These are phyloP conservation scores for Xenopus petersii DNA, from an alignment of 2,797 vertebrate species.

Conservation along the genomic window DNA sequence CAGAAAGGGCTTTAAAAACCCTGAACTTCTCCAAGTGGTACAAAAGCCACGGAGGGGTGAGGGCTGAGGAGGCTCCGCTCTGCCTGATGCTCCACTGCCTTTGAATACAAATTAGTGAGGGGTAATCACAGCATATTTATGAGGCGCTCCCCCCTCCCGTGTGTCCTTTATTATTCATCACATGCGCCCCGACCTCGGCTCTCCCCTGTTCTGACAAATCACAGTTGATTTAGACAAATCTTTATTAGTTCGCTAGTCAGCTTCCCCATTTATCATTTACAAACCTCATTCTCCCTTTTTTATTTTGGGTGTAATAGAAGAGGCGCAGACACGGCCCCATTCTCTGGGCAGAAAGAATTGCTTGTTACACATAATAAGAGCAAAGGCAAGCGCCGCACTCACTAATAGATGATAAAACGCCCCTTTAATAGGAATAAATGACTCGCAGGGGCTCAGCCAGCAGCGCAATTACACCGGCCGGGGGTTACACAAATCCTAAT, in stretches of 20 bases:
- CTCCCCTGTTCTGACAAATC: constrained; percentile 99
- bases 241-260: constrained; percentile 98
- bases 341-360: constrained; percentile 63
- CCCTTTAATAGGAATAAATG: constrained; percentile 83
- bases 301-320: constrained; percentile 65
- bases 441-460: constrained; percentile 69
- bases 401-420: constrained; percentile 82
- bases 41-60: constrained; percentile 62
- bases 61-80: constrained; percentile 59
- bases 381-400: constrained; percentile 70
- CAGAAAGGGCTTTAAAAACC: constrained; percentile 33
- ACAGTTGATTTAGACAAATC: constrained; percentile 99
- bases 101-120: constrained; percentile 82
- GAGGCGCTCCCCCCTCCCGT: constrained; percentile 81
- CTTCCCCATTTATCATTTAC: constrained; percentile 98
- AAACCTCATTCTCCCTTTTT: constrained; percentile 73
- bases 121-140: constrained; percentile 93
- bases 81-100: constrained; percentile 52
- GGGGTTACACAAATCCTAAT: neutral
- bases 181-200: constrained; percentile 90
- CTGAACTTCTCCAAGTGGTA: constrained; percentile 57
- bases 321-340: constrained; percentile 65
- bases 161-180: constrained; percentile 98
- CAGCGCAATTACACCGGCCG: constrained; percentile 68
- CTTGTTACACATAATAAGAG: constrained; percentile 76